phyloP scores from a whole-genome alignment of 2,888 invertebrate genomes.

The Blastobasis lacticolella region DNA sequence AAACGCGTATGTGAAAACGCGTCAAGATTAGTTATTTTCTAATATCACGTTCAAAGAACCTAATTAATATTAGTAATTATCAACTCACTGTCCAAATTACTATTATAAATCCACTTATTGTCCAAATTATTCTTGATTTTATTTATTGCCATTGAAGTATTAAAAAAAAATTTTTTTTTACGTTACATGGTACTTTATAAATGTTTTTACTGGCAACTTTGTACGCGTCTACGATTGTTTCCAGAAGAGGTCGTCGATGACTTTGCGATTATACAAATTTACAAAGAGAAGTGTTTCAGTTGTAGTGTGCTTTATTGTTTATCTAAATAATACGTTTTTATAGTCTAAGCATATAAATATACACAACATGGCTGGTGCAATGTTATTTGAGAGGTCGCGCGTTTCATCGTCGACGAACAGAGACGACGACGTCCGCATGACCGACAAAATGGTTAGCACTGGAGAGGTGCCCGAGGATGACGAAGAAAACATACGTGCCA shows the following conservation, averaged over 20 bases:
- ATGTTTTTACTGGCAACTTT: conserved; percentile 34
- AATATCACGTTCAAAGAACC: too few species aligned
- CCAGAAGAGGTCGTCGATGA: conserved; percentile 69
- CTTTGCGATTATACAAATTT: conserved; percentile 73
- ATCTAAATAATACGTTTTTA: conserved; percentile 41
- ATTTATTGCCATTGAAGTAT: not conserved
- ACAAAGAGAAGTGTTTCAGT: conserved; percentile 65
- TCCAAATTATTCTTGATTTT: not conserved
- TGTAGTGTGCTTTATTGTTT: conserved; percentile 56
- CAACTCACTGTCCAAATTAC: too few species aligned
- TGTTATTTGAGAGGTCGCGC: conserved; percentile 90
- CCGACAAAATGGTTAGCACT: conserved; percentile 85
- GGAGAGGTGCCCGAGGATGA: conserved; percentile 86
- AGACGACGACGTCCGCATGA: conserved; percentile 82
- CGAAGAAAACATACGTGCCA: conserved; percentile 91
- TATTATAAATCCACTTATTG: too few species aligned
- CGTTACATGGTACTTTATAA: conserved; percentile 10
- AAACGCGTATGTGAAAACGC: too few species aligned
- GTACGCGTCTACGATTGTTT: conserved; percentile 71
- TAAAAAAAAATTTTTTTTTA: not conserved
- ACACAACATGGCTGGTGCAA: conserved; percentile 89
- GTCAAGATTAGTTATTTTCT: too few species aligned
- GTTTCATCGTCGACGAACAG: conserved; percentile 83
- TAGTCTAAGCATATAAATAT: conserved; percentile 66
- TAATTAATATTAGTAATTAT: too few species aligned